Evolutionary conservation across 2,797 vertebrate species (phyloP).

Genomic region (Knipowitschia caucasica): DNA sequence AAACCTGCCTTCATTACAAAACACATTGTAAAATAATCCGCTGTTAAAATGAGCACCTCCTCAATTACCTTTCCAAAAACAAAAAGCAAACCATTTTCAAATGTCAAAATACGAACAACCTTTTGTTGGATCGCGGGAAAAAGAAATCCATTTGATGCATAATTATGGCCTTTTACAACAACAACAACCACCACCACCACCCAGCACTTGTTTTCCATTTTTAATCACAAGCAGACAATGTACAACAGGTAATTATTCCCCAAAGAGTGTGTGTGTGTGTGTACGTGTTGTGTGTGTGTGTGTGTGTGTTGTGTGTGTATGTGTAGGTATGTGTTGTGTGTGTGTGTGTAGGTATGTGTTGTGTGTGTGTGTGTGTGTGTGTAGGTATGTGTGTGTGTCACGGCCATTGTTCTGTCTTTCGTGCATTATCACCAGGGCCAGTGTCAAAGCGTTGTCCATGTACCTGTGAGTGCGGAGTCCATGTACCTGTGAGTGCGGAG

Average conservation of each 20-base stretch:
- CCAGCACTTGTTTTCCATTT: constrained; percentile 8
- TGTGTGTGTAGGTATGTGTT: constrained; percentile 57
- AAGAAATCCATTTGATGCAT: not conserved
- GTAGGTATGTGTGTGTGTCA: constrained; percentile 58
- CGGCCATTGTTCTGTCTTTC: constrained; percentile 43
- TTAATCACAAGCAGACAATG: constrained; percentile 25
- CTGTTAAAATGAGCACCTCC: too few species aligned
- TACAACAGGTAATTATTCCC: constrained; percentile 59
- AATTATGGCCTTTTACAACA: not conserved
- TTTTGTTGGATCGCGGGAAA: not conserved
- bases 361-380: constrained; percentile 41
- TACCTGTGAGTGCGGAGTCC: constrained; percentile 35
- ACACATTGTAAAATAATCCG: not conserved
- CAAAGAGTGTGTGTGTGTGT: constrained; percentile 45
- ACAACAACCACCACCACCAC: too few species aligned
- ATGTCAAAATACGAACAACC: not conserved
- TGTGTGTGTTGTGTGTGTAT: constrained; percentile 54
- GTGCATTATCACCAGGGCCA: constrained; percentile 39
- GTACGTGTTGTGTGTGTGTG: constrained; percentile 57
- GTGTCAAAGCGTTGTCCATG: constrained; percentile 39
- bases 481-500: constrained; percentile 26
- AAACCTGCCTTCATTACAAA: too few species aligned
- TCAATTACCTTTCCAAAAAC: too few species aligned
- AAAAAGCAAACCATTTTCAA: not conserved
- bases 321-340: constrained; percentile 56